Base-by-base conservation (phyloP, 2,888 invertebrate genomes). In the Eurytoma californica region DNA sequence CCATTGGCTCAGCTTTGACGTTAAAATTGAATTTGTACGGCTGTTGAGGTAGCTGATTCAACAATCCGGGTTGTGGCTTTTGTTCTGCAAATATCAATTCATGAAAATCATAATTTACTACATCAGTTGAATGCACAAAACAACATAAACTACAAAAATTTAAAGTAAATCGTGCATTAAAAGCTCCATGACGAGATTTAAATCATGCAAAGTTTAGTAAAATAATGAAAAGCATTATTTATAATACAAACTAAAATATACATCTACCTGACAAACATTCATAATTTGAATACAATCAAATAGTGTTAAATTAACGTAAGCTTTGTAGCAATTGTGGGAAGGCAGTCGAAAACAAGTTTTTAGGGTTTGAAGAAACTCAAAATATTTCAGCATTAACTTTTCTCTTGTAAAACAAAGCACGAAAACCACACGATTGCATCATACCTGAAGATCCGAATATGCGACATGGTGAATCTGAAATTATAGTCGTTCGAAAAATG, bases 1-100 rank as follows among this genome's bases (percentile, higher is more conserved):
- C 88, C 20, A 80, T 68, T 39, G 88, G 87, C 66, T 88, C 88
- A 18, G 86, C 81, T 80, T 88, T 88, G 28, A 61, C 61, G 0
- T 28, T 16, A 5, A 30, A 30, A n/a, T 88, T 80, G 47, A 87
- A 82, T 65, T 87, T 86, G 78, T 85, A 86, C 77, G 84, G 85
- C 79, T 85, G 86, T 24, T 83, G 84, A 55, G 85, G 82, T 13
- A 84, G 73, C 80, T 83, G 85, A 76, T 85, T 84, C 61, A 84
- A 78, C 47, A 84, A 65, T 5, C 70, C 83, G 65, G 83, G 78
- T 81, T 84, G 39, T 9, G 5, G 39, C 9, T 39, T 5, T 4
- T 39, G 39, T 39, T 39, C 88, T 86, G 77, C 3, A 85, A 85
- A 72, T 65, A 68, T 2, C 72, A 55, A 53, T 24, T 30, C 3